Percentiles rank a stretch among this genome's conserved stretches.
Evolutionary conservation across 2,888 invertebrate genomes (phyloP).

Genomic region (Tethea ocularis): DNA sequence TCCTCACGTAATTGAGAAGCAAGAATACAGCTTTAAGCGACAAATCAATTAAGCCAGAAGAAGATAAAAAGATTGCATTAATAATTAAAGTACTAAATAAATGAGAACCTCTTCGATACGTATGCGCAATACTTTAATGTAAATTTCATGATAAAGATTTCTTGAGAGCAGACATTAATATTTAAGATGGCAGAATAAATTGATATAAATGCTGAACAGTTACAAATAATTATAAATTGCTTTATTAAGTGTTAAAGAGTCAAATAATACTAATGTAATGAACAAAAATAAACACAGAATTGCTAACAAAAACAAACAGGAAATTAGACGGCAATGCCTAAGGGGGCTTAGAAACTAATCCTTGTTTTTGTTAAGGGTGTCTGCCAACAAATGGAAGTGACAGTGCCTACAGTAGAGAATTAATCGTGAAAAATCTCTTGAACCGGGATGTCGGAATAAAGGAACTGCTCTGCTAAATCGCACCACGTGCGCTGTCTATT

Average conservation of each 20-base stretch:
- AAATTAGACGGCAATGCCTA: conserved; percentile 69
- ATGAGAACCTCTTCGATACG: conserved; percentile 41
- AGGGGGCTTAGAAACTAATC: conserved; percentile 73
- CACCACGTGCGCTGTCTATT: conserved; percentile 78
- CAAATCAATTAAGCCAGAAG: conserved; percentile 76
- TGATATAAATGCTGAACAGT: neutral
- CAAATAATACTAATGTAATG: neutral
- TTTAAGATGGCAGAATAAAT: neutral
- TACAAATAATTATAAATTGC: neutral
- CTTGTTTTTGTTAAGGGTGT: conserved; percentile 79
- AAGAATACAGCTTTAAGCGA: conserved; percentile 70
- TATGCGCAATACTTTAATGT: conserved; percentile 50
- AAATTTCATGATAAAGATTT: conserved; percentile 45
- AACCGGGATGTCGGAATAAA: conserved; percentile 53
- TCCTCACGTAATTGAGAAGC: conserved; percentile 77
- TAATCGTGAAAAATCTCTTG: conserved; percentile 80
- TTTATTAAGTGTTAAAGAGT: neutral
- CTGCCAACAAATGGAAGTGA: conserved; percentile 79
- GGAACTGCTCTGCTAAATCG: conserved; percentile 66
- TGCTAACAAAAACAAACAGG: conserved; percentile 67
- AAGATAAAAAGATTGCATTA: conserved; percentile 76
- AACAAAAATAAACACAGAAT: conserved; percentile 55
- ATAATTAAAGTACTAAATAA: conserved; percentile 65
- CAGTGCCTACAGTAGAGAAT: conserved; percentile 74
- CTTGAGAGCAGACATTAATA: conserved; percentile 31